Base-by-base conservation (phyloP, 2,113 vertebrate species). In the Corvus moneduloides region DNA sequence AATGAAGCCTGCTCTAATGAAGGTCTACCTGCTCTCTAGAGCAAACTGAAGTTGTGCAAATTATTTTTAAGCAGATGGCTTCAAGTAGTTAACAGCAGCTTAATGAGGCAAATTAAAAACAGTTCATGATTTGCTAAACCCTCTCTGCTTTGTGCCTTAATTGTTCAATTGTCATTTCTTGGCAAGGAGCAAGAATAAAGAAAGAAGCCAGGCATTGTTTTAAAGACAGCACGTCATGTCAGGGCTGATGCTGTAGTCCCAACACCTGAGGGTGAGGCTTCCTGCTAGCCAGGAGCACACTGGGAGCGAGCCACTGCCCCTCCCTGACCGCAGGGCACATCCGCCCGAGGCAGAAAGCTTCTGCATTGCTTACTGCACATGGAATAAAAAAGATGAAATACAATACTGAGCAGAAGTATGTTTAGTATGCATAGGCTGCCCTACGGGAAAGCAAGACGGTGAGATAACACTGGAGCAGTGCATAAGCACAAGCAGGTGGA, bases 41-140 rank as follows among this genome's bases (percentile, higher is more conserved):
- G 95, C 59, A 67, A 94, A 84, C 27, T 77, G 74, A 46, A 66
- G 83, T 83, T 55, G 72, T 11, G 39, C 33, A 86, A 91, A 97
- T 90, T 90, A 90, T 94, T 96, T 95, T 93, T 93, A 94, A 93
- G 87, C 90, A 96, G 95, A 90, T 94, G 89, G 92, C 64, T 88
- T 94, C 84, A 95, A 86, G 89, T 41, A 95, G 94, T 95, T 95
- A 90, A 86, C 44, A 75, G 62, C 75, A 84, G 69, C 76, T 95
- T 94, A 93, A 96, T 67, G 89, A 96, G 55, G 68, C 76, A 94
- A 94, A 96, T 92, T 77, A 92, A 94, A 93, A 96, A 84, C 90
- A 90, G 39, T 64, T 80, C 90, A 90, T 86, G 59, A 92, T 92
- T 92, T 89, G 76, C 73, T 88, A 93, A 96, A 81, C 19, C 41